Evolutionary conservation across 2,888 invertebrate genomes (phyloP).

Genomic region (Acleris literana): DNA sequence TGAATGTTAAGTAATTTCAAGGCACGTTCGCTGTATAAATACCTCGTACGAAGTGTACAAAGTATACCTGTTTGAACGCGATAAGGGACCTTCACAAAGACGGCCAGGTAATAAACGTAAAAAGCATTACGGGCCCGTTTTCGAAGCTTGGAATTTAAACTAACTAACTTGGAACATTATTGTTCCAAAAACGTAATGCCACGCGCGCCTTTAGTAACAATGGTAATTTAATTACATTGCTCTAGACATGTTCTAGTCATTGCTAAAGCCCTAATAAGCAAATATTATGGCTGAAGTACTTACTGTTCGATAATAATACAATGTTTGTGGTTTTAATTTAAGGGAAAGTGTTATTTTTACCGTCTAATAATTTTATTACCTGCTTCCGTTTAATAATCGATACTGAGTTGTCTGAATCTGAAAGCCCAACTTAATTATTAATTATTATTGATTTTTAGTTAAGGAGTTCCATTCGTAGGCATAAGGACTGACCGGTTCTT

Average conservation of each 20-base stretch:
- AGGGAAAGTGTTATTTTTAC: no score
- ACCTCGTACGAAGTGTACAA: not conserved
- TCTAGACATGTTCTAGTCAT: constrained; percentile 16
- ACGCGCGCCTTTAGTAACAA: constrained; percentile 2
- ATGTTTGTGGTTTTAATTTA: no score
- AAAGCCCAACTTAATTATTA: no score
- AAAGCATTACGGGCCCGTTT: constrained; percentile 23
- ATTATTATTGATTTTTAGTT: no score
- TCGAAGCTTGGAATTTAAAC: constrained; percentile 25
- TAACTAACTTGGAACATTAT: constrained; percentile 17
- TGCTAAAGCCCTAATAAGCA: constrained; percentile 14
- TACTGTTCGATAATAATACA: no score
- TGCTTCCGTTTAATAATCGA: no score
- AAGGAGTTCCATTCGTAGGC: no score
- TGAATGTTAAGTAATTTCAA: not conserved
- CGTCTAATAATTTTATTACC: no score
- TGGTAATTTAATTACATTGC: constrained; percentile 17
- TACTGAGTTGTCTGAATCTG: no score
- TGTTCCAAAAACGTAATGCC: constrained; percentile 4
- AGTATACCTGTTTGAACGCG: constrained; percentile 18
- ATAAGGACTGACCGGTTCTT: no score
- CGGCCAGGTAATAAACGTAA: constrained; percentile 26
- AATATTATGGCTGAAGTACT: no score
- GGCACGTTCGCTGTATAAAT: not conserved
- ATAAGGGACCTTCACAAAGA: constrained; percentile 24